Evolutionary conservation across 2,888 invertebrate genomes (phyloP).

Genomic region (Zaprionus lineosus): DNA sequence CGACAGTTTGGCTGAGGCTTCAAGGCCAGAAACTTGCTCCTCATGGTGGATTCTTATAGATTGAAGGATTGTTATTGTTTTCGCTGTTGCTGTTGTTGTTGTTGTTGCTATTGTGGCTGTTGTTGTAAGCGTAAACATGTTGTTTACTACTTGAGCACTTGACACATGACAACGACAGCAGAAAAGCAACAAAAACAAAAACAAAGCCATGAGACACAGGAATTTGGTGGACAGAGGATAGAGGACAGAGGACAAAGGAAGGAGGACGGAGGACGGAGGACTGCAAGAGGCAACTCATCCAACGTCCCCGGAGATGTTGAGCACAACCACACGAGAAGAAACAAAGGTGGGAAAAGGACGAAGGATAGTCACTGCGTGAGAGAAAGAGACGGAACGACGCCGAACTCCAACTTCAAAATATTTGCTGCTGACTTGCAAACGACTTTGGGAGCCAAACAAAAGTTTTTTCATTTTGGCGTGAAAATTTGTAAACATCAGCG

Average conservation of each 20-base stretch:
- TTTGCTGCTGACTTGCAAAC: conserved; percentile 47
- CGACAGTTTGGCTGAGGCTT: conserved; percentile 11
- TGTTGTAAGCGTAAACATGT: conserved; percentile 43
- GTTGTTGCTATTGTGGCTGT: no score
- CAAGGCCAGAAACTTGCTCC: conserved; percentile 33
- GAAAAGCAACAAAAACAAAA: neutral
- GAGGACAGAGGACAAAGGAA: no score
- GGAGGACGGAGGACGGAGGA: neutral
- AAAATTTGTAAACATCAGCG: conserved; percentile 74
- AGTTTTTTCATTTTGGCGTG: conserved; percentile 72
- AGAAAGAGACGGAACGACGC: neutral
- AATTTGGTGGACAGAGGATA: no score
- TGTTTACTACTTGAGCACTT: conserved; percentile 62
- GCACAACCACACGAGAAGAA: conserved; percentile 9
- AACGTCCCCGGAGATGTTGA: conserved; percentile 24
- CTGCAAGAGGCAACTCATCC: neutral
- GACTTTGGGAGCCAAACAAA: conserved; percentile 22
- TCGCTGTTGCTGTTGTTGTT: conserved; percentile 16
- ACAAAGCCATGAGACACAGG: neutral
- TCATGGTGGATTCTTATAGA: conserved; percentile 11
- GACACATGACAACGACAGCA: conserved; percentile 65
- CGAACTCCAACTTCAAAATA: conserved; percentile 20
- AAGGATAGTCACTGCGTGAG: neutral
- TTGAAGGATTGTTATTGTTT: neutral
- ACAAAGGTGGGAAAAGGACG: neutral